Evolutionary conservation across 2,113 vertebrate species (phyloP), one percentile per base, ranked within the genome.

Genomic region (Coturnix japonica): DNA sequence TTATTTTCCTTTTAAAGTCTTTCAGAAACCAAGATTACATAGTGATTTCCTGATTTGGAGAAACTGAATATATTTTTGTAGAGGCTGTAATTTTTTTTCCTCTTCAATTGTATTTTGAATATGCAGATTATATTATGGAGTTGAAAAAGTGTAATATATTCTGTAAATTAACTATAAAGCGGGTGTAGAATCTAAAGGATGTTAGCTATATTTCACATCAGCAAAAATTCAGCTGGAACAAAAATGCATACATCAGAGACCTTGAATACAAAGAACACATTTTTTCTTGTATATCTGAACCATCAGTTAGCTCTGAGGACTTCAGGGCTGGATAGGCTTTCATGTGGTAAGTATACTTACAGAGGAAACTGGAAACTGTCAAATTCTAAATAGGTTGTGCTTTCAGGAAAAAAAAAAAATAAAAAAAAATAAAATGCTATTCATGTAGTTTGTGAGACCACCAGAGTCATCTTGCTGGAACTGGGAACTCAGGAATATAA

Each of bases 1-100:
- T 93, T 82, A 46, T 85, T 91, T 90, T 87, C 22, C 35, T 76
- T 91, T 76, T 74, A 59, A 84, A 79, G 31, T 23, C 43, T 63
- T 35, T n/a, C 51, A 84, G 35, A 14, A 64, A 71, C 37, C 79
- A 53, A 87, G 92, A 95, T 75, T 81, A 9, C 33, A 61, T 12
- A 30, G 37, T 51, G 35, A 73, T 85, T 87, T 81, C 91, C 78
- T 93, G 51, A 76, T 85, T 54, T 80, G 31, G 31, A 65, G 25
- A 70, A 13, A 4, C 26, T 53, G 31, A 80, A 80, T 85, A 84
- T 63, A 28, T 93, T 76, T 20, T 63, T 70, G 20, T 80, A n/a
- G 43, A 80, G n/a, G 57, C 19, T 71, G 6, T 74, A 9, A 64
- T 87, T 60, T 25, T 25, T 59, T 59, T 25, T 35, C 37, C 10